Base-by-base conservation (phyloP, 2,113 vertebrate genomes). In the Melozone crissalis region DNA sequence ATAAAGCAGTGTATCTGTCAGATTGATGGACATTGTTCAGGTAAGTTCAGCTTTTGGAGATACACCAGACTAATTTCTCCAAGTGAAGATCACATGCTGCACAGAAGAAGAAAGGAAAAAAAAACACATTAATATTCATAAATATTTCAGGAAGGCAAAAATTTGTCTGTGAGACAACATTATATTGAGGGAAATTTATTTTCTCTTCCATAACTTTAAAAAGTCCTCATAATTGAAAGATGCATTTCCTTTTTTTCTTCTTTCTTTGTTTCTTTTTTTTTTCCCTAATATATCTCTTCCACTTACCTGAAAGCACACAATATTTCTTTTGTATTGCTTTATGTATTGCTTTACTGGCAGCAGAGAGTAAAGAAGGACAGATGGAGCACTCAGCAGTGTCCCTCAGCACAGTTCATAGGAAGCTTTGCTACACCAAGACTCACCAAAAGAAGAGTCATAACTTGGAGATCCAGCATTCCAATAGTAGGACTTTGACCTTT, bases 1-100 rank as follows among this genome's bases (percentile, higher is more conserved):
- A 92, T 97, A 94, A 93, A 86, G 39, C 35, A 65, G 20, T 54
- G 31, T 74, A 24, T 85, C 85, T 87, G 62, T 89, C 57, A 10
- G 52, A 77, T 66, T 79, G 75, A 94, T 58, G 27, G 51, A 68
- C 54, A 28, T n/a, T 79, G 30, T 83, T 93, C 73, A 95, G 76
- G 91, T 94, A 94, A 95, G 47, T 35, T 73, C 27, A 73, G 57
- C 61, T 93, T 87, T 75, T 82, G 74, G 81, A 93, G 67, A 71
- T 37, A 43, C 41, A 82, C 33, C 37, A 65, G 44, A n/a, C n/a
- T 75, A 61, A 92, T 81, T 94, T 86, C 33, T 90, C 16, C 37
- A 41, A 37, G 63, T 19, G 65, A 92, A 87, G 47, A 77, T 12
- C 10, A 51, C 7, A 21, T 12, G 12, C 24, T 90, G 21, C 44